These are phyloP conservation scores for Phaetusa simplex DNA, from an alignment of 2,113 vertebrate genomes.

Conservation along the genomic window DNA sequence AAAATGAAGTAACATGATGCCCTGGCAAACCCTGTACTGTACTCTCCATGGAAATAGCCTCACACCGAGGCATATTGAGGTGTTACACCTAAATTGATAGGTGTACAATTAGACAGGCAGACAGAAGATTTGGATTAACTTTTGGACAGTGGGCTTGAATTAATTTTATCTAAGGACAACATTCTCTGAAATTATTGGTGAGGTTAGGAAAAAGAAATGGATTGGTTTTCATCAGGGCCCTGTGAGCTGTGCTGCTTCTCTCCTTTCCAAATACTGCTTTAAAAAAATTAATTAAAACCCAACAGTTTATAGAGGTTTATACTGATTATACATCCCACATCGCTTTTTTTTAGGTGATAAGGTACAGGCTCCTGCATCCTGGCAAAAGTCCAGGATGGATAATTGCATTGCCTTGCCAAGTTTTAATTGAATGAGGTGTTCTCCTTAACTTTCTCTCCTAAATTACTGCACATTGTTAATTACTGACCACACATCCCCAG, in stretches of 20 bases:
- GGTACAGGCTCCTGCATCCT: not conserved
- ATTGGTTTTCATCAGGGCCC: not conserved
- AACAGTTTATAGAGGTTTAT: not conserved
- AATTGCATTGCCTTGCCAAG: conserved; percentile 47
- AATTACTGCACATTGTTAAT: conserved; percentile 26
- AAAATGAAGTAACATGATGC: not conserved
- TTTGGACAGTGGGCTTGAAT: not conserved
- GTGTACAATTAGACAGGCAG: not conserved
- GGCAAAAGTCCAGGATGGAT: conserved; percentile 4
- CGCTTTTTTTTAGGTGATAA: not conserved
- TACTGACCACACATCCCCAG: conserved; percentile 10
- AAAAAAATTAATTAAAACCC: conserved; percentile 22
- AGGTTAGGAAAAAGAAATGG: not conserved
- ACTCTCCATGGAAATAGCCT: not conserved
- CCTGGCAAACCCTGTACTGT: not conserved
- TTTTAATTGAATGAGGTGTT: conserved; percentile 47
- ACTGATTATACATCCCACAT: not conserved
- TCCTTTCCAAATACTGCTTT: not conserved
- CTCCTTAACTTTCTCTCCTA: conserved; percentile 23
- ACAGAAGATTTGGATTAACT: not conserved
- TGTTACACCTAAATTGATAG: not conserved
- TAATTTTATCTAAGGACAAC: not conserved
- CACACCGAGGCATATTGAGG: not conserved
- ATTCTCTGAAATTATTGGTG: not conserved
- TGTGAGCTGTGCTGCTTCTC: not conserved